Percentiles rank a stretch among this genome's conserved stretches.
Evolutionary conservation across 2,888 invertebrate genomes (phyloP).

Genomic region (Sinohyriopsis cumingii): DNA sequence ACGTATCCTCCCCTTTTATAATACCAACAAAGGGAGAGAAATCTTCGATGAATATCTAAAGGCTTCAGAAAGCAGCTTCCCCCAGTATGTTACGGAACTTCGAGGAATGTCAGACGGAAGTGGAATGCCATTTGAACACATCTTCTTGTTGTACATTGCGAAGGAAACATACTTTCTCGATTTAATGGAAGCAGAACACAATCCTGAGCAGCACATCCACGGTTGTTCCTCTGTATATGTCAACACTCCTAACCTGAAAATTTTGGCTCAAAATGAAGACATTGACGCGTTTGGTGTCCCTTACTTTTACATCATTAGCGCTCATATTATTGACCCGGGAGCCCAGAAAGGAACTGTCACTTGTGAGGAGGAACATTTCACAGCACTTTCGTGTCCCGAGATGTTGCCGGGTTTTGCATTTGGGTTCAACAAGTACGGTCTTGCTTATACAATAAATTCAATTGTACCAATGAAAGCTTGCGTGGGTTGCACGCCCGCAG

Average conservation of each 20-base stretch:
- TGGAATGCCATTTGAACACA: conserved; percentile 31
- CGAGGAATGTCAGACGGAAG: conserved; percentile 36
- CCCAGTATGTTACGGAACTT: conserved; percentile 32
- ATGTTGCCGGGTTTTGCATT: conserved; percentile 14
- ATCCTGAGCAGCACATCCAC: conserved; percentile 9
- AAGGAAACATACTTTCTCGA: conserved; percentile 20
- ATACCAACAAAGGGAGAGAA: conserved; percentile 15
- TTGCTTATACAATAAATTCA: background rate
- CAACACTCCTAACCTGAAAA: conserved; percentile 16
- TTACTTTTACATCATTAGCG: conserved; percentile 30
- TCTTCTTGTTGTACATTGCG: conserved; percentile 28
- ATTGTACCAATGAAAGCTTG: background rate
- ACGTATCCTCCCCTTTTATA: conserved; percentile 21
- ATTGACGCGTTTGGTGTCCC: conserved; percentile 25
- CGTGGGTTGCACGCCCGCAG: background rate
- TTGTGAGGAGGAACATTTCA: conserved; percentile 25
- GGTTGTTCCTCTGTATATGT: conserved; percentile 36
- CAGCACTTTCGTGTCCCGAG: conserved; percentile 29
- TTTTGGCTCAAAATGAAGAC: conserved; percentile 30
- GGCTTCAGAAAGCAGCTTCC: conserved; percentile 18
- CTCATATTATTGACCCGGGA: conserved; percentile 15
- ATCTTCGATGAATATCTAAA: conserved; percentile 21
- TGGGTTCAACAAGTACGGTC: conserved; percentile 12
- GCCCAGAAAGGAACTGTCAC: background rate
- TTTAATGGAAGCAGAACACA: background rate